Percentiles rank a stretch among this genome's conserved stretches.
Evolutionary conservation across 2,888 invertebrate species (phyloP).

Genomic region (Unio delphinus): DNA sequence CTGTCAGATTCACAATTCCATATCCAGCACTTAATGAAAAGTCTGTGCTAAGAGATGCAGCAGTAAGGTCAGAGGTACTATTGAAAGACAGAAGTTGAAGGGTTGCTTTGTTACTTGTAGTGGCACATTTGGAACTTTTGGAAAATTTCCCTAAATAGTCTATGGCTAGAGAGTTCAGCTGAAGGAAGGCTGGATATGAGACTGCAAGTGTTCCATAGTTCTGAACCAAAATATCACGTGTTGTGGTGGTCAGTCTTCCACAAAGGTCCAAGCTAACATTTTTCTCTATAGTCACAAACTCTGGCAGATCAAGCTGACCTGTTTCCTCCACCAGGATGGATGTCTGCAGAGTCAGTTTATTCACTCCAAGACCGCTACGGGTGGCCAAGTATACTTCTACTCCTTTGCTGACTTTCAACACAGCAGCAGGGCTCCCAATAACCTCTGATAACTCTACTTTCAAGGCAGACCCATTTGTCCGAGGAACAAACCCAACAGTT

Average conservation of each 20-base stretch:
- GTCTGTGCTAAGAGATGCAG: conserved; percentile 1
- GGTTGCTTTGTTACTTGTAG: conserved; percentile 14
- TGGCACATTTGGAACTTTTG: conserved; percentile 25
- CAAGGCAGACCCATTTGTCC: conserved; percentile 17
- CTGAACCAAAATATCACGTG: conserved; percentile 27
- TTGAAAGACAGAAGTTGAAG: conserved; percentile 24
- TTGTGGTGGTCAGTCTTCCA: conserved; percentile 35
- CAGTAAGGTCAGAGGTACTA: conserved; percentile 5
- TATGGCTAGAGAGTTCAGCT: conserved; percentile 24
- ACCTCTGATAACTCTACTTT: conserved; percentile 32
- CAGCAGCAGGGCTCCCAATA: conserved; percentile 24
- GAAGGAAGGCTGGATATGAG: conserved; percentile 33
- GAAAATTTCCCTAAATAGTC: conserved; percentile 36
- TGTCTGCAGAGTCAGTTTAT: conserved; percentile 19
- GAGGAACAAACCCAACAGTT: conserved; percentile 24
- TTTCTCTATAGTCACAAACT: conserved; percentile 33
- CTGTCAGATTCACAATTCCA: conserved; percentile 12
- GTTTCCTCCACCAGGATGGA: conserved; percentile 31
- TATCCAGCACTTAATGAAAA: conserved; percentile 21
- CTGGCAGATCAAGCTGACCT: conserved; percentile 42
- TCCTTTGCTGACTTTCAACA: conserved; percentile 27
- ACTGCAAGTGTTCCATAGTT: conserved; percentile 30
- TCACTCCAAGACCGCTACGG: conserved; percentile 7
- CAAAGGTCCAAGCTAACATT: conserved; percentile 39
- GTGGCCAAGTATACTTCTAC: conserved; percentile 31